Base-by-base conservation (phyloP, 2,113 vertebrate genomes). In the Elanoides forficatus region DNA sequence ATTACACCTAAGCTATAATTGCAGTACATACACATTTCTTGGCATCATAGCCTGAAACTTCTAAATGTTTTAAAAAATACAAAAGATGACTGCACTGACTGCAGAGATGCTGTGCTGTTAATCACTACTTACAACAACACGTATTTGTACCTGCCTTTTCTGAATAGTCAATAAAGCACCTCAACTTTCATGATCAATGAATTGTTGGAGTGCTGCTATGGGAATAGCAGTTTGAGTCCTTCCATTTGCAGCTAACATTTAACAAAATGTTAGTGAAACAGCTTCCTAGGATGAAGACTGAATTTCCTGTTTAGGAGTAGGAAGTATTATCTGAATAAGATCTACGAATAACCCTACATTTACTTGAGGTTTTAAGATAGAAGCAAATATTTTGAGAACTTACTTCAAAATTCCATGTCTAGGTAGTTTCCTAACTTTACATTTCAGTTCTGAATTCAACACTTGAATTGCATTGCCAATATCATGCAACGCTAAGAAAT, bases 51-150 rank as follows among this genome's bases (percentile, higher is more conserved):
- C 20, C n/a, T 42, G 25, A 59, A 65, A 81, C 60, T 45, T 53
- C 15, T 19, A 32, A 83, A 40, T 50, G 29, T 32, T 81, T 82
- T 53, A 10, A 62, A 72, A 94, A 81, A 14, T 25, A 13, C 10
- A 70, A 32, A 43, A 47, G 7, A 43, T 15, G 19, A 38, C n/a
- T 13, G 29, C 43, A 20, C 10, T 17, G 22, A 22, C 36, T 78
- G 58, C 72, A 53, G 75, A 74, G 74, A 34, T 47, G 60, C 6
- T 7, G 56, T 60, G 68, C 66, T 63, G 40, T n/a, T 30, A 30
- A 25, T 6, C 17, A 8, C 13, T 15, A 4, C 10, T 53, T 14
- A 18, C 23, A 70, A 0, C 18, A 7, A 6, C 13, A 6, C 0
- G 4, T 13, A 8, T 52, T 10, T 18, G 55, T 22, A 38, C 50